Conservation (phyloP, 1,140 invertebrate species). For the Drosophila dunni region DNA sequence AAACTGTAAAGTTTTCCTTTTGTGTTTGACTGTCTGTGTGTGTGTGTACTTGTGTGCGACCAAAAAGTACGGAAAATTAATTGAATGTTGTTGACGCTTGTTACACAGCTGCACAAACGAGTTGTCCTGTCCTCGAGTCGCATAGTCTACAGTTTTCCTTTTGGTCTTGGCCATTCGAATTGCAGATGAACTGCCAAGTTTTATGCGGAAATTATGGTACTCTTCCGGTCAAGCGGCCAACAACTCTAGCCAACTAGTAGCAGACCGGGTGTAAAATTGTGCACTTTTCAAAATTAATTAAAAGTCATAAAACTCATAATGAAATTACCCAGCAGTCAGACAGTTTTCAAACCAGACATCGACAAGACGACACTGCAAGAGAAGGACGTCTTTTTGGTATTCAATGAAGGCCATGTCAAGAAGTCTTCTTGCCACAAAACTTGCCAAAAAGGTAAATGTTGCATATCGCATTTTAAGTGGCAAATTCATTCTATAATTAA, state of each 20-base stretch:
- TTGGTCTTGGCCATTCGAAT: constrained; percentile 51
- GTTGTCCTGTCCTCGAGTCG: constrained; percentile 10
- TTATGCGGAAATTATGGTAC: constrained; percentile 72
- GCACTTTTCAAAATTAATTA: constrained; percentile 78
- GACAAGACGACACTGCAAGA: not conserved
- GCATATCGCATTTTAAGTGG: constrained; percentile 10
- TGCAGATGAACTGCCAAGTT: constrained; percentile 78
- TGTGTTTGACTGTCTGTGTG: not conserved
- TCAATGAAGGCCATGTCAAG: constrained; percentile 41
- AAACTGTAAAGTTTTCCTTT: constrained; percentile 56
- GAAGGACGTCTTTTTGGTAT: not conserved
- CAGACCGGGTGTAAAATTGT: constrained; percentile 63
- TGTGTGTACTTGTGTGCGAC: constrained; percentile 35
- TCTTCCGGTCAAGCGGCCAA: constrained; percentile 53
- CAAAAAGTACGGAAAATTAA: constrained; percentile 65
- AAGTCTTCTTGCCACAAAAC: constrained; percentile 15
- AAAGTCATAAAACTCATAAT: constrained; percentile 81
- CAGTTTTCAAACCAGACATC: not conserved
- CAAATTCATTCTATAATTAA: constrained; percentile 64
- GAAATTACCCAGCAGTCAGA: constrained; percentile 68
- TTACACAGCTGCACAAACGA: constrained; percentile 13
- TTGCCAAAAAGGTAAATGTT: constrained; percentile 8
- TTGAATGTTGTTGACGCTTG: constrained; percentile 71
- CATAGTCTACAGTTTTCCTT: not conserved
- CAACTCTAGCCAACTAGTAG: constrained; percentile 12